These are phyloP conservation scores for Aphidius ervi DNA, from an alignment of 1,140 invertebrate genomes.

Conservation along the genomic window DNA sequence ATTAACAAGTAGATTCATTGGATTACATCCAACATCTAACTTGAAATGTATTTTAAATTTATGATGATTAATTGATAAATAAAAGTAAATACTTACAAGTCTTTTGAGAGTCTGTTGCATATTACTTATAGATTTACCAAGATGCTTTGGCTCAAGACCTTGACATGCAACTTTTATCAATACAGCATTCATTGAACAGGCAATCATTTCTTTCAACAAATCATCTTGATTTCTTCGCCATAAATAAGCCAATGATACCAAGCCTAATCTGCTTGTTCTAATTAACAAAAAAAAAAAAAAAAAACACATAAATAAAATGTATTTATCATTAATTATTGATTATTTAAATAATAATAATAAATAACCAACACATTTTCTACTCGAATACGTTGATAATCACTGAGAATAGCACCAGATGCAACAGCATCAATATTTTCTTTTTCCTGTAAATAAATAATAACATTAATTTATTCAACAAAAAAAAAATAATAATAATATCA, in stretches of 20 bases:
- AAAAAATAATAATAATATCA: slow-evolving; percentile 15
- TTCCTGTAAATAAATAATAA: slow-evolving; percentile 57
- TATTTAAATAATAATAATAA: slow-evolving; percentile 47
- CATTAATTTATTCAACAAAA: slow-evolving; percentile 9
- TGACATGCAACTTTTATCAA: slow-evolving; percentile 95
- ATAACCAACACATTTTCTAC: slow-evolving; percentile 87
- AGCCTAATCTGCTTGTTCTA: slow-evolving; percentile 66
- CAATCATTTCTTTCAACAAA: slow-evolving; percentile 96
- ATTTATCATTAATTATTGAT: background rate
- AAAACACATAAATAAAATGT: slow-evolving; percentile 15
- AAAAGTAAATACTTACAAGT: slow-evolving; percentile 60
- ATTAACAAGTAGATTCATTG: slow-evolving; percentile 31
- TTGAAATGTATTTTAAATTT: slow-evolving; percentile 27
- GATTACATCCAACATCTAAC: slow-evolving; percentile 36
- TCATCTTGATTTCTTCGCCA: slow-evolving; percentile 93
- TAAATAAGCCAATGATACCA: slow-evolving; percentile 87
- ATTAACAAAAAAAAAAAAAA: slow-evolving; percentile 62
- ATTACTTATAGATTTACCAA: slow-evolving; percentile 81
- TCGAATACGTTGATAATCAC: slow-evolving; percentile 94
- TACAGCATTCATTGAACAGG: slow-evolving; percentile 85
- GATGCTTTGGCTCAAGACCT: slow-evolving; percentile 83
- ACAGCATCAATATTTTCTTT: slow-evolving; percentile 84
- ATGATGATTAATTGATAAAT: slow-evolving; percentile 7
- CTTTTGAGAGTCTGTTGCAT: slow-evolving; percentile 80
- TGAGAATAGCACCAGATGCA: slow-evolving; percentile 93